Percentiles rank a stretch among this genome's conserved stretches.
These are phyloP conservation scores for Troglohyphantes excavatus DNA, from an alignment of 2,888 invertebrate genomes.

Conservation along the genomic window DNA sequence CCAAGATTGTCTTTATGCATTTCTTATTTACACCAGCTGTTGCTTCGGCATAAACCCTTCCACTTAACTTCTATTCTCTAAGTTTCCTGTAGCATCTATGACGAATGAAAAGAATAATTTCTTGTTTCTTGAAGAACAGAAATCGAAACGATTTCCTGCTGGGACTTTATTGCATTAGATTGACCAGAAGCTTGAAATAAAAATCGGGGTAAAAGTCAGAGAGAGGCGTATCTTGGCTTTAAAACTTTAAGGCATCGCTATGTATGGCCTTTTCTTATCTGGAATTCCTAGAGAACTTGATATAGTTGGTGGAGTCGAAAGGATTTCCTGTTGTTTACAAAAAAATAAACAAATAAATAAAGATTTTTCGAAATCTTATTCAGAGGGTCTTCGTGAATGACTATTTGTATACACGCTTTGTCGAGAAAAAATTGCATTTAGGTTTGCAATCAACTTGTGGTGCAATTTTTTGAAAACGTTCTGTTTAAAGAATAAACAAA, in stretches of 20 bases:
- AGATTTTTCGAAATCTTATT: slow-evolving; percentile 49
- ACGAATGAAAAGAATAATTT: slow-evolving; percentile 72
- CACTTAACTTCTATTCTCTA: slow-evolving; percentile 27
- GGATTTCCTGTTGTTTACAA: slow-evolving; percentile 40
- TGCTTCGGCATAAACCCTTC: slow-evolving; percentile 51
- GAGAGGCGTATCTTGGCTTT: slow-evolving; percentile 53
- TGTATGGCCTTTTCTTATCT: slow-evolving; percentile 53
- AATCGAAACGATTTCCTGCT: slow-evolving; percentile 66
- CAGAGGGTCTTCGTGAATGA: slow-evolving; percentile 38
- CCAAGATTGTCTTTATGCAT: slow-evolving; percentile 37
- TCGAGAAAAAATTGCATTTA: slow-evolving; percentile 37
- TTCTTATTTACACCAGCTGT: slow-evolving; percentile 55
- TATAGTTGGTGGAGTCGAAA: slow-evolving; percentile 43
- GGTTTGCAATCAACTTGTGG: background rate
- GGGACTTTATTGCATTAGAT: slow-evolving; percentile 69
- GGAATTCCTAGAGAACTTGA: slow-evolving; percentile 27
- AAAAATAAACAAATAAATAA: slow-evolving; percentile 59
- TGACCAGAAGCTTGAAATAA: slow-evolving; percentile 67
- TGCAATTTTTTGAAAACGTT: too few species aligned
- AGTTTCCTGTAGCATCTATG: slow-evolving; percentile 29
- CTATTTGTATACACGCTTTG: slow-evolving; percentile 17
- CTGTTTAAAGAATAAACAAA: too few species aligned
- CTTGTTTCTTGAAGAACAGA: slow-evolving; percentile 58
- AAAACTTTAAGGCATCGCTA: slow-evolving; percentile 58
- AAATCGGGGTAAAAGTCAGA: slow-evolving; percentile 58